phyloP scores from a whole-genome alignment of 1,140 invertebrate genomes.

The Elymnias hypermnestra region DNA sequence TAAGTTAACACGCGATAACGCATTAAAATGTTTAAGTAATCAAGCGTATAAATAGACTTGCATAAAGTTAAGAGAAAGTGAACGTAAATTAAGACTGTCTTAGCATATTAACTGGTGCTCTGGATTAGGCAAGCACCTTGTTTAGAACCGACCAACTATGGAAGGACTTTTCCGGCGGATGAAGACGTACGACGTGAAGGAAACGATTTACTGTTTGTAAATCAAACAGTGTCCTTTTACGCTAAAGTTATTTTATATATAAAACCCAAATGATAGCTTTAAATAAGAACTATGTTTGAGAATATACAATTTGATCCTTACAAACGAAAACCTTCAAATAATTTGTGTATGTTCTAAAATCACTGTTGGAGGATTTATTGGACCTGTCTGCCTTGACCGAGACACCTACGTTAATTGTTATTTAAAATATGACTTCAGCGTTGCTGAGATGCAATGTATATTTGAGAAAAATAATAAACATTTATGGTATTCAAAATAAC shows the following conservation, averaged over 20 bases:
- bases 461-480: no score
- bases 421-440: conserved; percentile 14
- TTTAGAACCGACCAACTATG: conserved; percentile 35
- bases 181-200: conserved; percentile 19
- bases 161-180: conserved; percentile 54
- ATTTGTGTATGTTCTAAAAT: no score
- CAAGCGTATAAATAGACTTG: conserved; percentile 5
- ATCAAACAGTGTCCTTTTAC: background rate
- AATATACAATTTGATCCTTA: background rate
- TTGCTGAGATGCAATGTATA: no score
- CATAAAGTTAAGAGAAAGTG: conserved; percentile 26
- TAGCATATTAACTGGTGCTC: conserved; percentile 7
- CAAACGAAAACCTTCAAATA: background rate
- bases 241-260: background rate
- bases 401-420: conserved; percentile 10
- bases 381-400: conserved; percentile 19
- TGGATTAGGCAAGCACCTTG: conserved; percentile 41
- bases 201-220: conserved; percentile 15
- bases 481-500: no score
- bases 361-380: conserved; percentile 8
- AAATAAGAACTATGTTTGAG: no score
- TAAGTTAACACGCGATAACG: background rate
- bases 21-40: background rate
- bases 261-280: no score
- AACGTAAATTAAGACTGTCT: conserved; percentile 7